A percentile compares a stretch with the other conserved stretches of the same genome.
Conservation (phyloP, 2,888 invertebrate genomes). For the Pycnomerus fuliginosus region DNA sequence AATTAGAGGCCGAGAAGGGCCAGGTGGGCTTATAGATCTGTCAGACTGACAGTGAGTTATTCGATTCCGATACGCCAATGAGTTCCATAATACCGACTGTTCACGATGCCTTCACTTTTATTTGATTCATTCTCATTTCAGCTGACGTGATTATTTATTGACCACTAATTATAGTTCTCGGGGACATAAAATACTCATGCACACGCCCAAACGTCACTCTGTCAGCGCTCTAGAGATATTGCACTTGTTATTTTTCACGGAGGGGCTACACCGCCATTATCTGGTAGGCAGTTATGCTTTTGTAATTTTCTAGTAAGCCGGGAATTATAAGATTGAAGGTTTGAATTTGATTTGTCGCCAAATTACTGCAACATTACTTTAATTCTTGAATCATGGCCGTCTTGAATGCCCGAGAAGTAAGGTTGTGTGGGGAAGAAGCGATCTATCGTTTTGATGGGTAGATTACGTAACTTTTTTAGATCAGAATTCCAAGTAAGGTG, state of each 20-base stretch:
- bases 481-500: too few relatives aligned
- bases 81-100: constrained; percentile 17
- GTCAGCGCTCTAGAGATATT: constrained; percentile 21
- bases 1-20: constrained; percentile 23
- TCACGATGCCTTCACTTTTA: constrained; percentile 23
- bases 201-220: constrained; percentile 40
- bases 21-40: constrained; percentile 24
- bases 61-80: constrained; percentile 22
- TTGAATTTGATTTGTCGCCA: too few relatives aligned
- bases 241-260: constrained; percentile 17
- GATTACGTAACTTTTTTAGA: too few relatives aligned
- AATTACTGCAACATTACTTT: too few relatives aligned
- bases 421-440: too few relatives aligned
- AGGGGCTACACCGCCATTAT: constrained; percentile 16
- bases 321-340: too few relatives aligned
- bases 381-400: too few relatives aligned
- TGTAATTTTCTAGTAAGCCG: constrained; percentile 11
- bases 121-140: constrained; percentile 40
- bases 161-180: constrained; percentile 42
- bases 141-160: constrained; percentile 42
- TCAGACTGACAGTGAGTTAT: constrained; percentile 26
- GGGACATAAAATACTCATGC: constrained; percentile 39
- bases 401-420: too few relatives aligned
- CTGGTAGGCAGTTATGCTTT: constrained; percentile 16
- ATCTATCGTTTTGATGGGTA: too few relatives aligned